These are phyloP conservation scores for Acrobeloides nanus DNA, from an alignment of 2,888 invertebrate species.

Conservation along the genomic window DNA sequence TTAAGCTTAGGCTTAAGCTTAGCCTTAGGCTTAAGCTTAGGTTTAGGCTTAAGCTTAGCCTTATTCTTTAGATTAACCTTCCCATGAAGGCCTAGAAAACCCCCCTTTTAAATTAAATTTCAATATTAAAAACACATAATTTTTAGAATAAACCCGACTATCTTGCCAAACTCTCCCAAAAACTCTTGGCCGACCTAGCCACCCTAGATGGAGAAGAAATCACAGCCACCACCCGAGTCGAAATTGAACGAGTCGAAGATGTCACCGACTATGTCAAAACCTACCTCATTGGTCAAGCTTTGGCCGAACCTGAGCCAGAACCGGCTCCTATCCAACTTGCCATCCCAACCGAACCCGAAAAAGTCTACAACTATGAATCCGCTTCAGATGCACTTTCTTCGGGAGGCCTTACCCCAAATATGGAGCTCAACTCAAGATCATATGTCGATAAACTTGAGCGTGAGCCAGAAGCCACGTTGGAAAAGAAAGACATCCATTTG, in stretches of 20 bases:
- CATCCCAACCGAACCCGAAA: constrained; percentile 10
- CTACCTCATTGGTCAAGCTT: constrained; percentile 49
- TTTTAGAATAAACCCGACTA: constrained; percentile 37
- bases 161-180: constrained; percentile 29
- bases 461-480: constrained; percentile 29
- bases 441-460: constrained; percentile 43
- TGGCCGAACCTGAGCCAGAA: constrained; percentile 23
- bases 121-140: too few species aligned
- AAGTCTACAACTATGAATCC: constrained; percentile 24
- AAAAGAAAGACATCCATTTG: constrained; percentile 36
- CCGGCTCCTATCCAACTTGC: constrained; percentile 12
- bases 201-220: constrained; percentile 33
- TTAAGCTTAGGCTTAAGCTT: too few species aligned
- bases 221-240: constrained; percentile 46
- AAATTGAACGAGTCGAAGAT: constrained; percentile 49
- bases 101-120: not conserved
- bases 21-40: too few species aligned
- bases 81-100: too few species aligned
- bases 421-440: constrained; percentile 23
- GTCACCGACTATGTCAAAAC: constrained; percentile 52
- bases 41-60: too few species aligned
- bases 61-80: too few species aligned
- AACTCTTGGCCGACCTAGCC: constrained; percentile 29
- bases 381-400: constrained; percentile 29
- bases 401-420: constrained; percentile 17